These are phyloP conservation scores for Oscarella lobularis DNA, from an alignment of 37 sponge, comb jelly and placozoan genomes.

Conservation along the genomic window DNA sequence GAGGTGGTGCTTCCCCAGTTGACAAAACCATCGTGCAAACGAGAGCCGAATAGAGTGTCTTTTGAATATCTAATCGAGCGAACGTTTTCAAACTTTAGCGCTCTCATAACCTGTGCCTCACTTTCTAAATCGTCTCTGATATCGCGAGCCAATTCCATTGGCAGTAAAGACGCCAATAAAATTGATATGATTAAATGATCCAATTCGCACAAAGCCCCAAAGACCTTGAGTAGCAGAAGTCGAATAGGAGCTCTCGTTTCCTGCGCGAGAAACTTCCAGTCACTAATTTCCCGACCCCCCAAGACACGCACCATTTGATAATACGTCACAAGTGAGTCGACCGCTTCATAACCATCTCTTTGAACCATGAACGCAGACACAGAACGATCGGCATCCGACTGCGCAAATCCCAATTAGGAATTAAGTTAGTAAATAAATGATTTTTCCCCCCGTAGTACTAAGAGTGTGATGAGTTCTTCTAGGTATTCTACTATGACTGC, in stretches of 20 bases:
- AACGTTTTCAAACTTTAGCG: not conserved
- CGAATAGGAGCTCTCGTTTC: constrained; percentile 51
- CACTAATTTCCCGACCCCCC: not conserved
- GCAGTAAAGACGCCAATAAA: constrained; percentile 41
- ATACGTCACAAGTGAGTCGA: constrained; percentile 50
- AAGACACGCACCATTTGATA: constrained; percentile 57
- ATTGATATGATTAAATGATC: constrained; percentile 34
- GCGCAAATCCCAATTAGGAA: constrained; percentile 9
- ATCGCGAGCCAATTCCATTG: constrained; percentile 68
- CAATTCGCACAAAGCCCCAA: constrained; percentile 51
- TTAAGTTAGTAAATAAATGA: not conserved
- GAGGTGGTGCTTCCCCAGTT: constrained; percentile 54
- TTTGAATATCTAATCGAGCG: constrained; percentile 31
- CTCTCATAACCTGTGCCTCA: constrained; percentile 1
- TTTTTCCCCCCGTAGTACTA: constrained; percentile 17
- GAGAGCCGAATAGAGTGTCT: constrained; percentile 43
- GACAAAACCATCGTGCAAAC: constrained; percentile 76
- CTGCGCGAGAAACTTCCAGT: constrained; percentile 12
- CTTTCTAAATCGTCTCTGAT: constrained; percentile 40
- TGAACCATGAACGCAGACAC: constrained; percentile 29
- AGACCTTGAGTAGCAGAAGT: constrained; percentile 53
- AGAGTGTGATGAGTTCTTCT: constrained; percentile 52
- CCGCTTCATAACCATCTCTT: constrained; percentile 60
- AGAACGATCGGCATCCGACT: constrained; percentile 73
- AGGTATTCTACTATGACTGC: constrained; percentile 34